These are phyloP conservation scores for Alectura lathami DNA, from an alignment of 2,113 vertebrate genomes.

Conservation along the genomic window DNA sequence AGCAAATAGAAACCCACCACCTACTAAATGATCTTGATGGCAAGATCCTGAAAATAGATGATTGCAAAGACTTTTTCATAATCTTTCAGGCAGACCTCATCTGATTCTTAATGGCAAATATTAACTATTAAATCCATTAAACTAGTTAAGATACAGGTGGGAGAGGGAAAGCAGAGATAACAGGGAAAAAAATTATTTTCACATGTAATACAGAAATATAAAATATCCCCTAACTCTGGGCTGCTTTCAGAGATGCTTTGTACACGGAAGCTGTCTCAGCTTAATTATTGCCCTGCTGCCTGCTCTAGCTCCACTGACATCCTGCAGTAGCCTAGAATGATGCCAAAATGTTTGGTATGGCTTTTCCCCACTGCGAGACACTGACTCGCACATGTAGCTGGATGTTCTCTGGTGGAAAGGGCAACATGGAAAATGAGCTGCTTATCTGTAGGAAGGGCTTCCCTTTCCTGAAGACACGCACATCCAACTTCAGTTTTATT, in stretches of 20 bases:
- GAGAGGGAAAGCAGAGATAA: neutral
- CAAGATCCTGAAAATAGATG: neutral
- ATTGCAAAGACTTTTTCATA: neutral
- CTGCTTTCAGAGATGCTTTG: neutral
- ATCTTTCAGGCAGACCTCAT: neutral
- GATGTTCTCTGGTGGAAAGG: neutral
- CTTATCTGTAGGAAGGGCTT: neutral
- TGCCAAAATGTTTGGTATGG: neutral
- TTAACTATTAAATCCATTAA: neutral
- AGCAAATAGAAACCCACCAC: neutral
- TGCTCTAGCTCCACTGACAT: neutral
- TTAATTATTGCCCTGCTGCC: neutral
- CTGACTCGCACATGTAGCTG: neutral
- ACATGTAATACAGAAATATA: neutral
- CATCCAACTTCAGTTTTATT: neutral
- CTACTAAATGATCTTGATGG: neutral
- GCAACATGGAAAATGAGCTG: neutral
- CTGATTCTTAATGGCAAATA: neutral
- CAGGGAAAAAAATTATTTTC: neutral
- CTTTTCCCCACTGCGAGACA: neutral
- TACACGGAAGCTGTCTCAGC: neutral
- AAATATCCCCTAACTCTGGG: neutral
- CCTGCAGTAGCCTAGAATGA: fast-evolving
- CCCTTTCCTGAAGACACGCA: neutral
- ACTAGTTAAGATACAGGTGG: neutral